phyloP scores from a whole-genome alignment of 2,113 vertebrate species.

The Callipepla californica region DNA sequence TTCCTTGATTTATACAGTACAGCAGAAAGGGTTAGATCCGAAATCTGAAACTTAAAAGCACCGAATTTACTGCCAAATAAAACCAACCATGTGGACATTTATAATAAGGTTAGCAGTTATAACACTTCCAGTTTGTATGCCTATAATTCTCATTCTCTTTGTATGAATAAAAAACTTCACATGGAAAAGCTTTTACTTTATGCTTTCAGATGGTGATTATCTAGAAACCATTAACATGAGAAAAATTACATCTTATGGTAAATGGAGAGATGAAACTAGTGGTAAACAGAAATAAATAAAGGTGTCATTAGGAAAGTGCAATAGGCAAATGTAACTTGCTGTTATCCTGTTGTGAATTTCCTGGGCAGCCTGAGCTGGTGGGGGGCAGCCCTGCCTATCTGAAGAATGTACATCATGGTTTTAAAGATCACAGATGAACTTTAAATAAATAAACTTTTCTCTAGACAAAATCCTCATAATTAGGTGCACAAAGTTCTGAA shows the following conservation, averaged over 20 bases:
- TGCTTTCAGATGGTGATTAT: background rate
- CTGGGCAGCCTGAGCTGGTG: too few relatives aligned
- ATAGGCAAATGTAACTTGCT: too few relatives aligned
- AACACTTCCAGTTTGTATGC: background rate
- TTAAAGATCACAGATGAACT: slow-evolving; percentile 26
- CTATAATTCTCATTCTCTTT: background rate
- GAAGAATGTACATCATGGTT: background rate
- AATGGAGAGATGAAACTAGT: too few relatives aligned
- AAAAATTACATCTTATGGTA: too few relatives aligned
- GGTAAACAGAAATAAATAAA: too few relatives aligned
- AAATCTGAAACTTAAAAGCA: background rate
- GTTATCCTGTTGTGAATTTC: too few relatives aligned
- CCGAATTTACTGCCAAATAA: background rate
- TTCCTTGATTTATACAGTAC: background rate
- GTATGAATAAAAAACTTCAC: background rate
- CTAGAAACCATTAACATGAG: background rate
- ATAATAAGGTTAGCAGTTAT: background rate
- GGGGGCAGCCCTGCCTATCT: background rate
- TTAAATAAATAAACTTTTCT: background rate
- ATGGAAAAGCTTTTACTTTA: background rate
- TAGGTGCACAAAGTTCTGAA: background rate
- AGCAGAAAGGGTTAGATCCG: background rate
- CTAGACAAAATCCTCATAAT: background rate
- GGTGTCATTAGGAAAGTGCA: too few relatives aligned
- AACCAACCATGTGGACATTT: background rate